phyloP scores from a whole-genome alignment of 2,113 vertebrate genomes.

The Aegotheles bennettii region DNA sequence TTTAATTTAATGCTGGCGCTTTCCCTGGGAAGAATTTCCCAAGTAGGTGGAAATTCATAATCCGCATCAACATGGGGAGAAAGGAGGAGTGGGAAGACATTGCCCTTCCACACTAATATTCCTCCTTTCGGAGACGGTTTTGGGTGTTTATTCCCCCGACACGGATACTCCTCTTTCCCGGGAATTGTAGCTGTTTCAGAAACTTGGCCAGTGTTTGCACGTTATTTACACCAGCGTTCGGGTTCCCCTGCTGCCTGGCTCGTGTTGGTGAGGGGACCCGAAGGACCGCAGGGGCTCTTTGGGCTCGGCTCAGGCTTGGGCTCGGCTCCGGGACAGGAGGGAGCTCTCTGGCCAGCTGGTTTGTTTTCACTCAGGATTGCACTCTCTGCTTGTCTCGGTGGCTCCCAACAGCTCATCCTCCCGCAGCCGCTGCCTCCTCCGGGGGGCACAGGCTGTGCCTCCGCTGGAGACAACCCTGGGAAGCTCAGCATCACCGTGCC shows the following conservation, averaged over 20 bases:
- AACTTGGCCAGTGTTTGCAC: neutral
- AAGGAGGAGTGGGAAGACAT: neutral
- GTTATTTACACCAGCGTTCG: neutral
- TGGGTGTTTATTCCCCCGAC: neutral
- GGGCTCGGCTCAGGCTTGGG: neutral
- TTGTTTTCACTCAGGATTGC: neutral
- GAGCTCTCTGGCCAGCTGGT: neutral
- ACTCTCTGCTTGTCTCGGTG: neutral
- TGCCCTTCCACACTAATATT: neutral
- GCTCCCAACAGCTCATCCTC: neutral
- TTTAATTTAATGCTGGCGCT: neutral
- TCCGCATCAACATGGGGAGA: neutral
- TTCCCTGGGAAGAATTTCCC: constrained; percentile 28
- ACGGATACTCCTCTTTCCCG: neutral
- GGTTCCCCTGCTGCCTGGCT: neutral
- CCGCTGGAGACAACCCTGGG: accelerated
- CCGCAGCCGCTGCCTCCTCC: neutral
- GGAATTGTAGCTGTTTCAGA: neutral
- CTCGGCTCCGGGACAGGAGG: neutral
- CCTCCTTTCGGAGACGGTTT: neutral
- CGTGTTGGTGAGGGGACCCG: neutral
- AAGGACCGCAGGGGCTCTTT: neutral
- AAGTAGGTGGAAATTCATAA: neutral
- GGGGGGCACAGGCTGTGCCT: neutral
- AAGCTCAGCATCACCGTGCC: neutral